Base-by-base conservation (phyloP, 2,797 vertebrate genomes). In the Ctenopoma kingsleyae region DNA sequence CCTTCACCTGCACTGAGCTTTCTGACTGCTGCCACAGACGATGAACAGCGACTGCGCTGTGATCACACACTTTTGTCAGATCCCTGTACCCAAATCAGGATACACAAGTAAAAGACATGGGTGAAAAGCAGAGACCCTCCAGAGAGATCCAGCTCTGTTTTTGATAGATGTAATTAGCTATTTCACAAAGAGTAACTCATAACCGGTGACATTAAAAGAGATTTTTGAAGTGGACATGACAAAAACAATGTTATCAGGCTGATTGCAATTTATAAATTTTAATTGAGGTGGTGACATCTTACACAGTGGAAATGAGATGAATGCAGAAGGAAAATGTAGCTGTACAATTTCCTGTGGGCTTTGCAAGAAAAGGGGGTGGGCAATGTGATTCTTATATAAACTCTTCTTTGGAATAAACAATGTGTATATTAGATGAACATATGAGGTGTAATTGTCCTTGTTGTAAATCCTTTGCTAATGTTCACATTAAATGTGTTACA, bases 211-310 rank as follows among this genome's bases (percentile, higher is more conserved):
- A 68, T 48, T 30, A 35, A 38, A 51, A 17, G 17, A 12, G 25
- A 40, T 60, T 40, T 38, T 0, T 41, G 22, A 61, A 36, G 11
- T 44, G 44, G 36, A 54, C n/a, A 27, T n/a, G 1, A 25, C 17
- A 49, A 59, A 67, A 69, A 16, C 6, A 16, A 19, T 40, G 22
- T 23, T 43, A 48, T 35, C 3, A 43, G 8, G 11, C 25, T 32
- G 52, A 52, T 59, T 58, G 49, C 12, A 49, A 62, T 51, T 64
- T 43, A 35, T n/a, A 56, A 15, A 67, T 67, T 82, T 88, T 80
- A 80, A 82, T 63, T 40, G 44, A 70, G 67, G 41, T 49, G 44
- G 38, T 43, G 61, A 65, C 53, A 64, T 49, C 20, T 63, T 13
- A 46, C 36, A 66, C 46, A 48, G 25, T 13, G 4, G 16, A 59